Conservation (phyloP, 2,888 invertebrate species). For the Rhagophthalmus giganteus region DNA sequence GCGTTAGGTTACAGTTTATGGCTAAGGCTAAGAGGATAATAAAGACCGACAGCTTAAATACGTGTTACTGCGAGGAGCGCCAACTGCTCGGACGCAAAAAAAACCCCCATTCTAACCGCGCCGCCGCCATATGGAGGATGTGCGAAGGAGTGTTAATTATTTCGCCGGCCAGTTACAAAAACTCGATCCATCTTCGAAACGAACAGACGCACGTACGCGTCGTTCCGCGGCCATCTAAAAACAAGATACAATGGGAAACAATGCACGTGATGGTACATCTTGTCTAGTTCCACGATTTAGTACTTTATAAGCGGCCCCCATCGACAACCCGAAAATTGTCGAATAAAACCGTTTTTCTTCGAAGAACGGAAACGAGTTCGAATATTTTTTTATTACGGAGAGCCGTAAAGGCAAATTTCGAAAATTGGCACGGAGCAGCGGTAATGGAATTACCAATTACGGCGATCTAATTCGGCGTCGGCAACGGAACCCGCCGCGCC, state of each 20-base stretch:
- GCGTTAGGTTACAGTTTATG: slow-evolving; percentile 37
- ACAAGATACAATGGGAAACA: not conserved
- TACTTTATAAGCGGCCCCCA: no score
- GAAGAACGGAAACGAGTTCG: no score
- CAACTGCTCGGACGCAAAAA: slow-evolving; percentile 42
- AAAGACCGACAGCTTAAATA: slow-evolving; percentile 48
- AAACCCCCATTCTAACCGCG: slow-evolving; percentile 28
- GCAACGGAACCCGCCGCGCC: slow-evolving; percentile 10
- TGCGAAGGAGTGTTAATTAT: slow-evolving; percentile 41
- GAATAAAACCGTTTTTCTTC: no score
- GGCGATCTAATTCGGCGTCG: slow-evolving; percentile 25
- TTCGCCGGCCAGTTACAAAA: slow-evolving; percentile 33
- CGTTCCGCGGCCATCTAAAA: not conserved
- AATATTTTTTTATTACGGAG: slow-evolving; percentile 1
- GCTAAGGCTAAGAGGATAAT: slow-evolving; percentile 38
- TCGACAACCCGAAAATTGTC: no score
- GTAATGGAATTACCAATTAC: slow-evolving; percentile 31
- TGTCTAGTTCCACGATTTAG: not conserved
- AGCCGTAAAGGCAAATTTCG: no score
- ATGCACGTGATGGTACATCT: not conserved
- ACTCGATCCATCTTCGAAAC: slow-evolving; percentile 20
- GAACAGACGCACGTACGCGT: not conserved
- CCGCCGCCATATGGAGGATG: slow-evolving; percentile 28
- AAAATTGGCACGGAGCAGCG: slow-evolving; percentile 23
- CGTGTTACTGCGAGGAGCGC: slow-evolving; percentile 47